These are phyloP conservation scores for Coregonus ussuriensis DNA, from an alignment of 2,797 vertebrate species.

Conservation along the genomic window DNA sequence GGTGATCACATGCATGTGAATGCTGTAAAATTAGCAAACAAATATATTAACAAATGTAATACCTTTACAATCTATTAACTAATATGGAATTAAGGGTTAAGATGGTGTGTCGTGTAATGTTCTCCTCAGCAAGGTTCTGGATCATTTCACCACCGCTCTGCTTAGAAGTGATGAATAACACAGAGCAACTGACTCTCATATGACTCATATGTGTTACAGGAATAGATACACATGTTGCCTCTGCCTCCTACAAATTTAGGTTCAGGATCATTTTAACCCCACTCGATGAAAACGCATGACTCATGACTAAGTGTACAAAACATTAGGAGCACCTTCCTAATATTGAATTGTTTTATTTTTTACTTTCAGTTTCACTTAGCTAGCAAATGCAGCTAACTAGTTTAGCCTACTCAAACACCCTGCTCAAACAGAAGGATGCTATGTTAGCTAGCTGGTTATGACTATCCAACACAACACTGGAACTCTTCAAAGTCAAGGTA, in stretches of 20 bases:
- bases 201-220: not conserved
- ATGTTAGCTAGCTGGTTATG: no score
- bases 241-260: not conserved
- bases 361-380: no score
- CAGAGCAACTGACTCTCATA: not conserved
- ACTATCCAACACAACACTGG: no score
- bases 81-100: not conserved
- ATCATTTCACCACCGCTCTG: not conserved
- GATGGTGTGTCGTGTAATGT: not conserved
- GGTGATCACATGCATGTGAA: not conserved
- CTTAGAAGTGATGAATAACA: not conserved
- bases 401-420: no score
- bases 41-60: no score
- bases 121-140: not conserved
- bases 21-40: not conserved
- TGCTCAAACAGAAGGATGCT: no score
- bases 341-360: no score
- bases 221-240: not conserved
- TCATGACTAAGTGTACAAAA: not conserved
- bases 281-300: not conserved
- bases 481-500: no score
- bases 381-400: no score
- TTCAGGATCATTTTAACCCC: not conserved
- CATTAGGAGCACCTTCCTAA: no score
- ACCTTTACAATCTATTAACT: no score